A percentile compares a stretch with the other conserved stretches of the same genome.
phyloP scores from a whole-genome alignment of 2,888 invertebrate species.

The Lasioglossum leucozonium region DNA sequence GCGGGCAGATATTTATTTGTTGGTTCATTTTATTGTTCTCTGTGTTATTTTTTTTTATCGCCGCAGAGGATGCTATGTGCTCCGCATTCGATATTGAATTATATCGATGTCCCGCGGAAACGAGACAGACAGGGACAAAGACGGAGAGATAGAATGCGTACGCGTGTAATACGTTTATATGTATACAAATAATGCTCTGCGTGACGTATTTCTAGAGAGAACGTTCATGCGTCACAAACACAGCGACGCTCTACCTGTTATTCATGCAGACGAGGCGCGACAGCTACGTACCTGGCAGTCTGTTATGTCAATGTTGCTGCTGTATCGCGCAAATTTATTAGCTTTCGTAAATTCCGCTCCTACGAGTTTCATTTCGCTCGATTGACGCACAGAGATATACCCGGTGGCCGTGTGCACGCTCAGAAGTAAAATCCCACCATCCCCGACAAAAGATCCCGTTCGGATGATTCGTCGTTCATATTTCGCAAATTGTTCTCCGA shows the following conservation, averaged over 20 bases:
- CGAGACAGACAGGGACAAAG: neutral
- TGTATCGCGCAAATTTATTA: slow-evolving; percentile 37
- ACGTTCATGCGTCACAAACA: neutral
- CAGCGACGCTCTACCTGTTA: slow-evolving; percentile 14
- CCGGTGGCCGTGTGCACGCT: neutral
- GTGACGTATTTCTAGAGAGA: slow-evolving; percentile 16
- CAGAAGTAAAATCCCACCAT: slow-evolving; percentile 31
- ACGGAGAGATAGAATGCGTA: neutral
- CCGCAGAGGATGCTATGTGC: neutral
- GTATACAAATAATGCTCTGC: slow-evolving; percentile 9
- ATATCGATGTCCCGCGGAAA: neutral
- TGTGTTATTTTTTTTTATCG: too few relatives aligned
- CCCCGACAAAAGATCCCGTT: neutral
- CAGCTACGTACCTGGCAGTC: neutral
- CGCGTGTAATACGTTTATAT: neutral
- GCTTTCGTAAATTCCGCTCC: slow-evolving; percentile 17
- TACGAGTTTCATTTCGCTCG: slow-evolving; percentile 37
- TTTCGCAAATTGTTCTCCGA: too few relatives aligned
- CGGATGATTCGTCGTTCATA: too few relatives aligned
- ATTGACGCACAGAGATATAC: slow-evolving; percentile 21
- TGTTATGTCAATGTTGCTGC: slow-evolving; percentile 20
- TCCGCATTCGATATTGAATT: slow-evolving; percentile 35
- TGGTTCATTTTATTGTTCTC: slow-evolving; percentile 11
- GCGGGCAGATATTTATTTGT: slow-evolving; percentile 46
- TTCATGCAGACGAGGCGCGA: slow-evolving; percentile 4